Evolutionary conservation across 2,888 invertebrate genomes (phyloP), one percentile per base, ranked within the genome.

Genomic region (Corythucha ciliata): DNA sequence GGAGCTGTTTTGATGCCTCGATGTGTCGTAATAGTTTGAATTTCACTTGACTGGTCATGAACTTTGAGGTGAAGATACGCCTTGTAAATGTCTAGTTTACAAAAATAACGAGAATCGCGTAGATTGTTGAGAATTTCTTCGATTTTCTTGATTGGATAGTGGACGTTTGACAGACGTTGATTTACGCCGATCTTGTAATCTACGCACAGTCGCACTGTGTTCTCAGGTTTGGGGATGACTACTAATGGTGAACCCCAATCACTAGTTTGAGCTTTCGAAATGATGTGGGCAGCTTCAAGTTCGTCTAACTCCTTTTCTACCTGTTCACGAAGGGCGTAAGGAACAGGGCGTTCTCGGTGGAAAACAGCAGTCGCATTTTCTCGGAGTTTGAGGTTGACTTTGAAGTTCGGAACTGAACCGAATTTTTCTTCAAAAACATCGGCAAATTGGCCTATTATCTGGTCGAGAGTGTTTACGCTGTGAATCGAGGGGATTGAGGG

Each of bases 351-450:
- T 20, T 60, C 56, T 12, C 55, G 51, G 5, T 48, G 21, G 42
- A 54, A 61, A 21, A 56, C 49, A 14, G 62, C 61, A 51, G 46
- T 57, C 10, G 62, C 59, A n/a, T 57, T 57, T 36, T 62, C 60
- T 21, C 59, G 36, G 10, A 44, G 44, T 8, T 29, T 18, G 16
- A 44, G 44, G 8, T 20, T 21, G 12, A 2, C 18, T 5, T 25
- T 22, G 2, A 44, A 27, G 21, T 29, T 29, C 10, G 29, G 12
- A 29, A 29, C 29, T 29, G 29, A 12, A 29, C 24, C 37, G 37
- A 18, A 37, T 12, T 22, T 37, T 22, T 37, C 20, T 12, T 37
- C 20, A 2, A 37, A 4, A 2, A 25, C n/a, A 14, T 40, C 40
- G 7, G 10, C n/a, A n/a, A n/a, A n/a, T n/a, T n/a, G n/a, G n/a